Base-by-base conservation (phyloP, 1,140 invertebrate genomes). In the Pteromalus puparum region DNA sequence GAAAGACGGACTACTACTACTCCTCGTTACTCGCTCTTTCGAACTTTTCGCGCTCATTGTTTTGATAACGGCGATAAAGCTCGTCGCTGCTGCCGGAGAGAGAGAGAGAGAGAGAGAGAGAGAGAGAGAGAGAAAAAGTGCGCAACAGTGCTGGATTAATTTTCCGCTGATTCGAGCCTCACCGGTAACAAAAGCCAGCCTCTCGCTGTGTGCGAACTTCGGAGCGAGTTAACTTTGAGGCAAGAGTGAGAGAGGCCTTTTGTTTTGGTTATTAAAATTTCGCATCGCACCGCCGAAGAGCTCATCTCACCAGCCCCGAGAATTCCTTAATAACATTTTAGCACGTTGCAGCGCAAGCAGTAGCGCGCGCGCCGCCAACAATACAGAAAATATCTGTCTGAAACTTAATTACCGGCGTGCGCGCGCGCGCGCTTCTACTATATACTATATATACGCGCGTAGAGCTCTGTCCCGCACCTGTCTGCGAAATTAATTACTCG, bases 401-500 rank as follows among this genome's bases (percentile, higher is more conserved):
- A 68, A 84, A 76, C 83, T 84, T 84, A 84, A 84, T 84, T 84
- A 84, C 42, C 67, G 18, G 82, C 42, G 70, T 4, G 7, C 42
- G 9, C 26, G 26, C 0, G 13, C 67, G 28, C 72, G 24, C 1
- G 79, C 24, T 42, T 7, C 34, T 26, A 24, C 24, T 6, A 9
- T 12, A 34, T 5, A 34, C 30, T 70, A 30, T 70, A 70, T 70
- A 74, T 28, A 74, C 2, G 38, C 46, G 21, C n/a, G n/a, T n/a
- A n/a, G n/a, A n/a, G n/a, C 9, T 18, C 9, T 65, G 26, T 46
- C 61, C 65, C n/a, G 28, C 68, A 84, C 72, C 68, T 84, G 68
- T 48, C 70, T 74, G 28, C 76, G 83, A 79, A 80, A 84, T 84
- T 79, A 84, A 83, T 83, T 83, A 83, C 75, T 83, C 28, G 67